Base-by-base conservation (phyloP, 2,888 invertebrate genomes). In the Cerastoderma edule region DNA sequence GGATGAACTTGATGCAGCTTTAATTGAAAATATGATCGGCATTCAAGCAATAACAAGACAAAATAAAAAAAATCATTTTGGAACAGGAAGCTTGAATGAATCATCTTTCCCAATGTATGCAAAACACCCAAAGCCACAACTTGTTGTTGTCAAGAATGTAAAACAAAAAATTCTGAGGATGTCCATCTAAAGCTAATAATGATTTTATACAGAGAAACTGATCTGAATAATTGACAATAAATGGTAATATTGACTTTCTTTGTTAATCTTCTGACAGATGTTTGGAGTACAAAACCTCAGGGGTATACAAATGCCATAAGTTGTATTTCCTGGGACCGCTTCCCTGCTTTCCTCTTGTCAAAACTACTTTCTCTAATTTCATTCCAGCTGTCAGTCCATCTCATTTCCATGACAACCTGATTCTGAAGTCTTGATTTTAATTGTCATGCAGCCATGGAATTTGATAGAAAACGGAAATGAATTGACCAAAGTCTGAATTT, bases 271-370 rank as follows among this genome's bases (percentile, higher is more conserved):
- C 13, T 39, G 60, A 60, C 60, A 60, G 60, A 60, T 60, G 60
- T 60, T 60, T 60, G 60, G 60, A 60, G 27, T 2, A 39, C 24
- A 60, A 60, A 60, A 60, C 35, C 60, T 39, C 60, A 60, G 39
- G 60, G 60, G 60, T 60, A 60, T 60, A 60, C 60, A 60, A 60
- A 60, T 60, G 60, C 60, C 60, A 60, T 60, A 60, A 60, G 60
- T 60, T 60, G 60, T 60, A 35, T 60, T 60, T 60, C 60, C 60
- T 60, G 24, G 13, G 60, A 60, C 60, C 39, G 60, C 39, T 60
- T 33, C 60, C 19, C 60, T 60, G 60, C 39, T 60, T 39, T 60
- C 22, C 50, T 39, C 60, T 39, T 60, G 60, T 60, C 60, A 60
- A 60, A 60, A 60, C 60, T 60, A 33, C 60, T 60, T 60, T 60